phyloP scores from a whole-genome alignment of 1,140 invertebrate species.

The Holcopasites calliopsidis region DNA sequence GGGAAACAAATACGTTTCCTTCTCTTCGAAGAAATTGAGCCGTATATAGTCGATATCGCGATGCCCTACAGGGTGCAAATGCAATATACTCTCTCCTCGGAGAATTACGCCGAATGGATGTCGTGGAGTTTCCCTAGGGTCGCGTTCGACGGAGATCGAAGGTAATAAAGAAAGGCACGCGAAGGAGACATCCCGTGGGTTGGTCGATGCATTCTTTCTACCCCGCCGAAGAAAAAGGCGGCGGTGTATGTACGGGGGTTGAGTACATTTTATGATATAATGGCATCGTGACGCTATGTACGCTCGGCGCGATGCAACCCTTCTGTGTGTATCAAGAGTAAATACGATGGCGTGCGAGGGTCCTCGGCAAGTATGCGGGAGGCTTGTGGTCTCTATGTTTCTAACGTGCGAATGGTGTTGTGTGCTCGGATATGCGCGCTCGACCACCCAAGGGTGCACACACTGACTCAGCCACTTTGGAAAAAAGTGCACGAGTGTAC shows the following conservation, averaged over 20 bases:
- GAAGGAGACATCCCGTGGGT: conserved; percentile 55
- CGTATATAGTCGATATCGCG: neutral
- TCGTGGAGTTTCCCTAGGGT: conserved; percentile 54
- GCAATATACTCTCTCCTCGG: conserved; percentile 18
- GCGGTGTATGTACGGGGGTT: conserved; percentile 54
- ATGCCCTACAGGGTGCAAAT: conserved; percentile 23
- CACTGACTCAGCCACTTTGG: conserved; percentile 16
- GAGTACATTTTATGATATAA: conserved; percentile 69
- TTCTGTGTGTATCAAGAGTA: conserved; percentile 32
- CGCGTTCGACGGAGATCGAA: conserved; percentile 53
- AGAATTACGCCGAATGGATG: conserved; percentile 57
- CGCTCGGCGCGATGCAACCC: conserved; percentile 4
- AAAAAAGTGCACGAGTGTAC: conserved; percentile 24
- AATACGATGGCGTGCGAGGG: conserved; percentile 19
- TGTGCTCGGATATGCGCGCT: neutral
- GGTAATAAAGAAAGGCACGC: conserved; percentile 61
- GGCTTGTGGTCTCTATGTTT: conserved; percentile 46
- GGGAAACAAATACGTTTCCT: too few species aligned
- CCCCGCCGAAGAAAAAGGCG: conserved; percentile 54
- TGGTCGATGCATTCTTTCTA: conserved; percentile 33
- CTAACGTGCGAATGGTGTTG: conserved; percentile 16
- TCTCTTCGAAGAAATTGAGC: neutral
- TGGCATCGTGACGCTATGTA: conserved; percentile 49
- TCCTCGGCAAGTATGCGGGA: conserved; percentile 46
- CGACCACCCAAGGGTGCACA: conserved; percentile 65